These are phyloP conservation scores for Lasius platythorax DNA, from an alignment of 2,888 invertebrate genomes.

Conservation along the genomic window DNA sequence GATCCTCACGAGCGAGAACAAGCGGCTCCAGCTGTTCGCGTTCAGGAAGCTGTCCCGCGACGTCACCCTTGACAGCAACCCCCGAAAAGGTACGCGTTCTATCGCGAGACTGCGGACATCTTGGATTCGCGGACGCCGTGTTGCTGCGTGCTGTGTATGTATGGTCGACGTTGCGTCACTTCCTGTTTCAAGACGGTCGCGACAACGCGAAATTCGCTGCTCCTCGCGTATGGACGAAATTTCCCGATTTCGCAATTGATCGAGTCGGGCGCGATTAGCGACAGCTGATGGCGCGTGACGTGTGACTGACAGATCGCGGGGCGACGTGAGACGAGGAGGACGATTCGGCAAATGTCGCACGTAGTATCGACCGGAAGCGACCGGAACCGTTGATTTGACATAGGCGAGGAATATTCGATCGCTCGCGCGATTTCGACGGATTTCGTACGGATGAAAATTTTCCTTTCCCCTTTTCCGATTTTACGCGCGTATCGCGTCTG, in stretches of 20 bases:
- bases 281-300: too few relatives aligned
- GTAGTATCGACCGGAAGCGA: constrained; percentile 56
- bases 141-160: constrained; percentile 21
- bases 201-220: neutral
- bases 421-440: neutral
- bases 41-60: neutral
- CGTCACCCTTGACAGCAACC: constrained; percentile 72
- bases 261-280: neutral
- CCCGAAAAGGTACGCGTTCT: constrained; percentile 76
- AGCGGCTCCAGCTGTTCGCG: neutral
- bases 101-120: constrained; percentile 82
- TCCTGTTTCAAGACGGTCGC: constrained; percentile 53
- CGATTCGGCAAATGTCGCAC: constrained; percentile 10
- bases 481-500: too few relatives aligned
- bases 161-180: constrained; percentile 76
- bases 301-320: too few relatives aligned
- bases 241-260: neutral
- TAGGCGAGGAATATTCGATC: neutral
- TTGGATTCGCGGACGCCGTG: constrained; percentile 81
- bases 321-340: neutral
- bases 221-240: neutral
- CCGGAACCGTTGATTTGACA: constrained; percentile 1
- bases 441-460: neutral
- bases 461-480: too few relatives aligned
- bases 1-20: neutral